These are phyloP conservation scores for Xenopus tropicalis DNA, from an alignment of 2,113 vertebrate species.

Conservation along the genomic window UCB_Xtro_10.0 CM004447.2:15352501-15353000, in stretches of 20 bases:
- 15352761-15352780: background rate
- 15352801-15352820: conserved; percentile 2
- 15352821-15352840: conserved; percentile 2
- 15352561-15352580: too few relatives aligned
- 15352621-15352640: too few relatives aligned
- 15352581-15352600: too few relatives aligned
- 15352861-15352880: background rate
- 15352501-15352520: too few relatives aligned
- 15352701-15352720: too few relatives aligned
- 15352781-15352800: background rate
- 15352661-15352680: too few relatives aligned
- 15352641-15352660: too few relatives aligned
- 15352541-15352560: too few relatives aligned
- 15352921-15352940: background rate
- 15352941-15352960: background rate
- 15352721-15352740: too few relatives aligned
- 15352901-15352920: background rate
- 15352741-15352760: background rate
- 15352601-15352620: too few relatives aligned
- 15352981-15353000: background rate
- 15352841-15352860: background rate
- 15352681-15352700: too few relatives aligned
- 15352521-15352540: too few relatives aligned
- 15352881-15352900: conserved; percentile 1
- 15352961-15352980: background rate